Evolutionary conservation across 2,888 invertebrate species (phyloP), one percentile per base, ranked within the genome.

Genomic region (Neoaliturus tenellus): DNA sequence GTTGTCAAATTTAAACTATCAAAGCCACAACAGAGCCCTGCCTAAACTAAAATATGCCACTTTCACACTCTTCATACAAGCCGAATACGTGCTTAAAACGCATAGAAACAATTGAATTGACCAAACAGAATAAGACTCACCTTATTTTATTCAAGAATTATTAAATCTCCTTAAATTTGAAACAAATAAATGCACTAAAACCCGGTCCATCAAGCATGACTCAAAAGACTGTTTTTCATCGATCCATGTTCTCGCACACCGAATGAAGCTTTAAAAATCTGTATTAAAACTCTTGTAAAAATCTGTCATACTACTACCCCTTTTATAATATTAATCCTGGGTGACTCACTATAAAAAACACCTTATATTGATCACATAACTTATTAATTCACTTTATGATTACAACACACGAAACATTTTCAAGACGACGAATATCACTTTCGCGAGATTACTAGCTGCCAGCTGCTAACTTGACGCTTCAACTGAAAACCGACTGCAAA

Each of bases 191-290:
- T 3, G 25, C 28, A 28, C 8, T 28, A 41, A 23, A 75, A 75
- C 73, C 73, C 73, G 73, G 73, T 75, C 73, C 73, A 44, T 75
- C 44, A 84, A 35, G 73, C 85, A 86, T 84, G 58, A 84, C 85
- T 83, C 69, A 83, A n/a, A 71, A 73, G 58, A 82, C 80, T 80
- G 58, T 84, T 84, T 83, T 85, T 82, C 86, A 85, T 86, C 85
- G 86, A 86, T 86, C 85, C 85, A 82, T 80, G 62, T 28, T 62
- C 28, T 62, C 28, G 62, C 28, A 62, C 28, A 28, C 28, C 28
- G 69, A 69, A 39, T 8, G 69, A 39, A 69, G 35, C 69, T n/a
- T 5, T 14, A 35, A 69, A 35, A 69, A 6, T 55, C 25, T 1
- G 31, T 28, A 62, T 62, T 25, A 31, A 62, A 62, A 62, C 6